These are phyloP conservation scores for Drosophila cyrtoloma DNA, from an alignment of 2,888 invertebrate genomes.

Conservation along the genomic window DNA sequence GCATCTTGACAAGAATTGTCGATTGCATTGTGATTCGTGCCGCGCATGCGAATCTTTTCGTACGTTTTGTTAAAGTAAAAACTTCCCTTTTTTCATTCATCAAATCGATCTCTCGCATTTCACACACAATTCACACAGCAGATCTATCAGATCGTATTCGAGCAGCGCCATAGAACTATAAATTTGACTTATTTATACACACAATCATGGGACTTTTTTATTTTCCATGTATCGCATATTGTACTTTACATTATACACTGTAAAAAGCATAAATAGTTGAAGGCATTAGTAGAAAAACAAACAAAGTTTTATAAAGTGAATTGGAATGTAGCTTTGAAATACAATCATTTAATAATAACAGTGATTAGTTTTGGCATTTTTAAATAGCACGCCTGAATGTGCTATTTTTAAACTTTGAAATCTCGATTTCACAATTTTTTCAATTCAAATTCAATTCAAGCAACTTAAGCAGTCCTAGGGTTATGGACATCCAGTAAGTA, in stretches of 20 bases:
- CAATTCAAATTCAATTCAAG: slow-evolving; percentile 1
- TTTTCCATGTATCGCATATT: background rate
- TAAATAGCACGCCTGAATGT: background rate
- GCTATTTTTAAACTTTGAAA: background rate
- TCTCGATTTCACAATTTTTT: background rate
- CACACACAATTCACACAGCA: slow-evolving; percentile 11
- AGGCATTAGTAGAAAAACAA: background rate
- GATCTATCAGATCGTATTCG: background rate
- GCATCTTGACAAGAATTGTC: slow-evolving; percentile 56
- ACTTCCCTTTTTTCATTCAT: slow-evolving; percentile 4
- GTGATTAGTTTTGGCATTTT: background rate
- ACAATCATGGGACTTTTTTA: slow-evolving; percentile 42
- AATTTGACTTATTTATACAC: background rate
- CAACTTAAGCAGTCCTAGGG: slow-evolving; percentile 19
- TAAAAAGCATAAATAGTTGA: background rate
- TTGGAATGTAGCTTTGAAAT: background rate
- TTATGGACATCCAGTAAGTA: slow-evolving; percentile 8
- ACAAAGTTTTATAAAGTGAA: background rate
- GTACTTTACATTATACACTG: background rate
- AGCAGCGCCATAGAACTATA: slow-evolving; percentile 12
- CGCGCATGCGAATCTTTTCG: slow-evolving; percentile 38
- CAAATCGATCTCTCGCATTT: slow-evolving; percentile 11
- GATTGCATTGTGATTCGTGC: slow-evolving; percentile 56
- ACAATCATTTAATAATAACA: background rate
- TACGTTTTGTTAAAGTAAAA: slow-evolving; percentile 10